Evolutionary conservation across 2,113 vertebrate genomes (phyloP), one percentile per base, ranked within the genome.

Genomic region (Ancistrus triradiatus): DNA sequence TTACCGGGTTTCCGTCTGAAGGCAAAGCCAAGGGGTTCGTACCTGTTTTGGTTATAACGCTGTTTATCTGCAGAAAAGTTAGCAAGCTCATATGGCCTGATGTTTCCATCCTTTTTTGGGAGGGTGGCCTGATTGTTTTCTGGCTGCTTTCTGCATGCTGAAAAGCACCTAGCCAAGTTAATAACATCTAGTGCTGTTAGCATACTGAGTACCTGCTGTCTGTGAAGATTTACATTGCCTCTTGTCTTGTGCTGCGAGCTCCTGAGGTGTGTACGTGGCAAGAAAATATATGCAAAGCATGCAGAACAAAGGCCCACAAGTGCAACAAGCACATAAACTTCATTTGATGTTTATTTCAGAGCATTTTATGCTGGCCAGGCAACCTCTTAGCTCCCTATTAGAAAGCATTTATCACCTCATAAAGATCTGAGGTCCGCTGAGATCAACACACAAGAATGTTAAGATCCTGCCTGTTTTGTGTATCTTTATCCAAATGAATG

Each of bases 201-300:
- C 74, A 78, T 82, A 81, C 76, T 67, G 75, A 85, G 79, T 59
- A 72, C 77, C 71, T 70, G 73, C 77, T 85, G 77, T 82, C 76
- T 70, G 61, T 63, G 72, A 70, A 65, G 13, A 67, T 83, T 87
- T 81, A 73, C 75, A 80, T 80, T 75, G 58, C 47, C 68, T 76
- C 78, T 73, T 74, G 75, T 84, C 80, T 83, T 79, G 51, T 33
- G n/a, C 17, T 8, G 15, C 35, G 64, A 63, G 43, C 24, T 51
- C 25, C 33, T 14, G 38, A 63, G 64, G n/a, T 53, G 46, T 42
- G 49, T n/a, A 25, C 15, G 27, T 53, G 25, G 38, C n/a, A 4
- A 11, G 33, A 47, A 47, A 44, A 68, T 52, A 53, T 68, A 50
- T 73, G 64, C 59, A 31, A 8, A 50, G 59, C 58, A 67, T 67